Evolutionary conservation across 2,797 vertebrate species (phyloP).

Genomic region (Bradypodion ventrale): DNA sequence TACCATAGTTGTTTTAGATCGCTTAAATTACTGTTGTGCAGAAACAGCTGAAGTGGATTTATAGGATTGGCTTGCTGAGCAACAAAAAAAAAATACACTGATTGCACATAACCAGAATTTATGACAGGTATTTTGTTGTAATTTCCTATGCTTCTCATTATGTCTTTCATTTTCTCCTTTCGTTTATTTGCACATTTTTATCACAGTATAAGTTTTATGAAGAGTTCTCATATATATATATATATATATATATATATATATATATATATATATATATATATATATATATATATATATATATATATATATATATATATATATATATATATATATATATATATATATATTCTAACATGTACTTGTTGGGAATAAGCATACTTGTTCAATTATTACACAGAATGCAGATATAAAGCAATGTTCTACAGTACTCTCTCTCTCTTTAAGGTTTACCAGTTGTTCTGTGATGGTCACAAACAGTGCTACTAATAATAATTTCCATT

Average conservation of each 20-base stretch:
- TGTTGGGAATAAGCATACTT: background rate
- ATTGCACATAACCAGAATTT: background rate
- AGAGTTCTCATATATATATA: too few relatives aligned
- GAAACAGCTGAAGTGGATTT: background rate
- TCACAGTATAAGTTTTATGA: background rate
- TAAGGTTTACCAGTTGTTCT: constrained; percentile 34
- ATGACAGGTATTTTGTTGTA: background rate
- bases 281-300: too few relatives aligned
- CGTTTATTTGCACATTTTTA: background rate
- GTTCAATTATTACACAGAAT: background rate
- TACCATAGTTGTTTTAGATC: too few relatives aligned
- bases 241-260: too few relatives aligned
- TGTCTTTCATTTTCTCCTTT: background rate
- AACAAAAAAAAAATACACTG: too few relatives aligned
- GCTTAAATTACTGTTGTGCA: too few relatives aligned
- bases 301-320: too few relatives aligned
- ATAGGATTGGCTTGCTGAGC: background rate
- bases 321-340: too few relatives aligned
- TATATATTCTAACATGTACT: constrained; percentile 23
- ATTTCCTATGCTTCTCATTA: background rate
- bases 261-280: too few relatives aligned
- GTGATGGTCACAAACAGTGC: constrained; percentile 22
- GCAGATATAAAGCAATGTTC: background rate
- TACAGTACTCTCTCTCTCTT: too few relatives aligned
- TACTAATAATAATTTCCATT: background rate